These are phyloP conservation scores for Amblyornis subalaris DNA, from an alignment of 2,113 vertebrate species.

Conservation along the genomic window DNA sequence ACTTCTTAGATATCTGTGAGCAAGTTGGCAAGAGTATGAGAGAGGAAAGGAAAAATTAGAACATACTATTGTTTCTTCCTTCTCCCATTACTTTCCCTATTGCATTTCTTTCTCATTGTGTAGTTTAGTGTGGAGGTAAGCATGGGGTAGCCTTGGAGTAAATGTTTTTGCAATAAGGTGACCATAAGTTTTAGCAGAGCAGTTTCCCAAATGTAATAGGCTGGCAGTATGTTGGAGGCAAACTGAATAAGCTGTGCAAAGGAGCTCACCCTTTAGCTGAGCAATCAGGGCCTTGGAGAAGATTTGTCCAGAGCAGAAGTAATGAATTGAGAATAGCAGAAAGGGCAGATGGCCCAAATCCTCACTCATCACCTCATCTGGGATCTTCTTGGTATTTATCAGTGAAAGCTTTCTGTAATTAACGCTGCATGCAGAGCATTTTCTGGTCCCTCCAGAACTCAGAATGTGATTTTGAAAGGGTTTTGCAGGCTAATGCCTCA, in stretches of 20 bases:
- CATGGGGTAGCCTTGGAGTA: neutral
- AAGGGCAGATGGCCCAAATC: slow-evolving; percentile 73
- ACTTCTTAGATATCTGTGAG: neutral
- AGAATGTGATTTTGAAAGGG: neutral
- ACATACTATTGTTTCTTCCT: neutral
- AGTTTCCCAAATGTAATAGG: neutral
- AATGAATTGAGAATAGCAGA: slow-evolving; percentile 64
- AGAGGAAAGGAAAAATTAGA: neutral
- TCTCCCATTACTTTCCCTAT: neutral
- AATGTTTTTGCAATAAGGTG: neutral
- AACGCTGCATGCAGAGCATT: neutral
- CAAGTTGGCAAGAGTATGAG: neutral
- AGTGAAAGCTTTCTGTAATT: slow-evolving; percentile 42
- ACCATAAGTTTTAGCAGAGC: neutral
- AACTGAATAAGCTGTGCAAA: slow-evolving; percentile 12
- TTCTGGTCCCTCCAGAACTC: neutral
- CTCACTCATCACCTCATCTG: neutral
- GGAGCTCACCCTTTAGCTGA: slow-evolving; percentile 24
- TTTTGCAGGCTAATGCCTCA: neutral
- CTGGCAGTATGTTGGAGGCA: neutral
- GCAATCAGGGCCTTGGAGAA: slow-evolving; percentile 29
- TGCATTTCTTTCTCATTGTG: neutral
- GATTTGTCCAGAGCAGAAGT: slow-evolving; percentile 75
- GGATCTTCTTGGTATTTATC: neutral
- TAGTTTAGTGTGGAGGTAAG: neutral